These are phyloP conservation scores for Labeo rohita DNA, from an alignment of 2,113 vertebrate species.

Conservation along the genomic window DNA sequence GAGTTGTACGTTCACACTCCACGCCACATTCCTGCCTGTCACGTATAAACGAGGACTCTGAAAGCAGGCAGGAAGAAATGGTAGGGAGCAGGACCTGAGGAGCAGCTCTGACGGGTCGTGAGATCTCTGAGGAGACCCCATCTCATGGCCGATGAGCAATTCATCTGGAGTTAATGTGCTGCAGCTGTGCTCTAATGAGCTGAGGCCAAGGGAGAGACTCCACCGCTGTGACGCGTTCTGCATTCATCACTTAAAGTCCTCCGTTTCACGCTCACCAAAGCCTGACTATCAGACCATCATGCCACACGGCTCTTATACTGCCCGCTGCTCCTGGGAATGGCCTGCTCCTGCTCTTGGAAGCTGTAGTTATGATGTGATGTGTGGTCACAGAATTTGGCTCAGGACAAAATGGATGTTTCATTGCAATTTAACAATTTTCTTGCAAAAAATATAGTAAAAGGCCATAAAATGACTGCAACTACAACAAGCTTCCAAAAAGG, in stretches of 20 bases:
- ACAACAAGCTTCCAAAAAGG: too few relatives aligned
- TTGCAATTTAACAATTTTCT: neutral
- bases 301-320: neutral
- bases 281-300: neutral
- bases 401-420: neutral
- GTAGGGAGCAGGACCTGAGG: slow-evolving; percentile 60
- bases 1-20: neutral
- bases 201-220: slow-evolving; percentile 56
- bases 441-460: neutral
- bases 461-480: neutral
- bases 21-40: slow-evolving; percentile 24
- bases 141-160: slow-evolving; percentile 73
- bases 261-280: neutral
- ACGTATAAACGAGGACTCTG: slow-evolving; percentile 61
- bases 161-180: slow-evolving; percentile 74
- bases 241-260: slow-evolving; percentile 56
- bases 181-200: slow-evolving; percentile 77
- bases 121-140: slow-evolving; percentile 68
- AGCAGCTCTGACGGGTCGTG: slow-evolving; percentile 55
- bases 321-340: neutral
- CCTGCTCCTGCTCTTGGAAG: neutral
- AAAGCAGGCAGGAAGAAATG: slow-evolving; percentile 35
- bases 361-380: neutral
- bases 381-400: neutral
- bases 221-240: slow-evolving; percentile 58